Percentiles rank a stretch among this genome's conserved stretches.
phyloP scores from a whole-genome alignment of 2,888 invertebrate genomes.

The Spilarctia lutea region DNA sequence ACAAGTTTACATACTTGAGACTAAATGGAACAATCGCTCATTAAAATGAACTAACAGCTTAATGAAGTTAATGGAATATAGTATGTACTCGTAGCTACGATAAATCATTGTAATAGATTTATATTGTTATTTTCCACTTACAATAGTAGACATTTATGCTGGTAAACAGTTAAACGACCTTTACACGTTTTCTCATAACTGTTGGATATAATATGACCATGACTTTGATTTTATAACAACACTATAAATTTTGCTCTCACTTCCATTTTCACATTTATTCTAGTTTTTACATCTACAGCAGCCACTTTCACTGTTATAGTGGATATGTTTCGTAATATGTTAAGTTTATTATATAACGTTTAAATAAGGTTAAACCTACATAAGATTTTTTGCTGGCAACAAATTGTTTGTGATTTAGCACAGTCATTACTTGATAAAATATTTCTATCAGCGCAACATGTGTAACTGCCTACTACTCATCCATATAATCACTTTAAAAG shows the following conservation, averaged over 20 bases:
- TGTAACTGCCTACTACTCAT: background rate
- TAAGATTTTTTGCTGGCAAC: background rate
- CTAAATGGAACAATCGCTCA: slow-evolving; percentile 12
- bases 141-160: background rate
- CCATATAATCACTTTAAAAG: background rate
- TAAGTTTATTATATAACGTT: slow-evolving; percentile 3
- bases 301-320: slow-evolving; percentile 12
- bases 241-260: slow-evolving; percentile 7
- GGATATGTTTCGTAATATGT: slow-evolving; percentile 11
- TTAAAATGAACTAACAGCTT: background rate
- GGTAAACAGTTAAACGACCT: background rate
- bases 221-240: slow-evolving; percentile 14
- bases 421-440: background rate
- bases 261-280: slow-evolving; percentile 10
- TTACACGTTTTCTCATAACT: slow-evolving; percentile 10
- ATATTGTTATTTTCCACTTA: background rate
- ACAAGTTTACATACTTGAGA: background rate
- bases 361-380: background rate
- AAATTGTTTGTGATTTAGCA: background rate
- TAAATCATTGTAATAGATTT: background rate
- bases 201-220: slow-evolving; percentile 9
- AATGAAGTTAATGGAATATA: background rate
- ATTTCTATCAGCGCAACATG: background rate
- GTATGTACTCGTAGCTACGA: background rate
- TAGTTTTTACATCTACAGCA: slow-evolving; percentile 6